phyloP scores from a whole-genome alignment of 2,888 invertebrate genomes.

The Synanthedon vespiformis region DNA sequence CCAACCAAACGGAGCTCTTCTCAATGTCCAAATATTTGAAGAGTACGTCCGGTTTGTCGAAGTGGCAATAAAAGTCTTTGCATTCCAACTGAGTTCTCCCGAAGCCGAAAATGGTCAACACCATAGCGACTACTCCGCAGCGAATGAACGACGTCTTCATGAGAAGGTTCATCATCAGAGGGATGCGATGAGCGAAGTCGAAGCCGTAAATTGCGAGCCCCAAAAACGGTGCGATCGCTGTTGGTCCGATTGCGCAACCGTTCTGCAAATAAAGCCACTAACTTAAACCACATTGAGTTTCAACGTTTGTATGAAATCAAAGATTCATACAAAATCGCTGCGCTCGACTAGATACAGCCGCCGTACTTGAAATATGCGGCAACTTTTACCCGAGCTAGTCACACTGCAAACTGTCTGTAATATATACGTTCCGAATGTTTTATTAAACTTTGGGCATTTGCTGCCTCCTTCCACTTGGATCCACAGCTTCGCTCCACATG shows the following conservation, averaged over 20 bases:
- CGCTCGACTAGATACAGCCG: too few relatives aligned
- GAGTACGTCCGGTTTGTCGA: constrained; percentile 73
- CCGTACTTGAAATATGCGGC: too few relatives aligned
- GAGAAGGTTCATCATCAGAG: constrained; percentile 69
- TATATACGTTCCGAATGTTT: too few relatives aligned
- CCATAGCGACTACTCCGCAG: constrained; percentile 74
- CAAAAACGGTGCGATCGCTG: constrained; percentile 74
- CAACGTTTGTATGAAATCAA: too few relatives aligned
- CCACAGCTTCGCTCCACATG: too few relatives aligned
- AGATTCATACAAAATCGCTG: too few relatives aligned
- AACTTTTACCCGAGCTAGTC: too few relatives aligned
- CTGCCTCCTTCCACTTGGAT: too few relatives aligned
- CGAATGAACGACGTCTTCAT: constrained; percentile 77
- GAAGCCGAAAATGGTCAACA: constrained; percentile 74
- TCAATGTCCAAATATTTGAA: constrained; percentile 72
- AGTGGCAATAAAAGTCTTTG: constrained; percentile 74
- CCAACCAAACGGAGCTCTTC: constrained; percentile 66
- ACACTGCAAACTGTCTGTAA: too few relatives aligned
- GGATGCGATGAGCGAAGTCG: constrained; percentile 75
- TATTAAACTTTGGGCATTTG: too few relatives aligned
- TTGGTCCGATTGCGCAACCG: constrained; percentile 76
- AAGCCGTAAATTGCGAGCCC: constrained; percentile 78
- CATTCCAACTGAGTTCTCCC: constrained; percentile 69
- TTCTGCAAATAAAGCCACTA: constrained; percentile 58
- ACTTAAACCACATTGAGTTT: too few relatives aligned